A percentile compares a stretch with the other conserved stretches of the same genome.
These are phyloP conservation scores for Drosophila pegasa DNA, from an alignment of 2,888 invertebrate species.

Conservation along the genomic window DNA sequence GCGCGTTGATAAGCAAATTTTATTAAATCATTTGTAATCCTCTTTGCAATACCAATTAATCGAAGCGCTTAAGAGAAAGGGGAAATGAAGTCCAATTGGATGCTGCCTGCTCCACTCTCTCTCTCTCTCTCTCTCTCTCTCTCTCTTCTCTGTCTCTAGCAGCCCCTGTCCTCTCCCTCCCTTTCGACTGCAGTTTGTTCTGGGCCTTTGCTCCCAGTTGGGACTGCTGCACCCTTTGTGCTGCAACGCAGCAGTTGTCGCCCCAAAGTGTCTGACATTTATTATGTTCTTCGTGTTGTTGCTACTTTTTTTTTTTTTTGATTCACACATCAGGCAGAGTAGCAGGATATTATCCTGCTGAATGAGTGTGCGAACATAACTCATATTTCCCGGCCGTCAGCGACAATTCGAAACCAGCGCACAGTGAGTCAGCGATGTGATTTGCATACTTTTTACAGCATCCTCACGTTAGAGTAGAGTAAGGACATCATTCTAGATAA, in stretches of 20 bases:
- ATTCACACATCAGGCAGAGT: slow-evolving; percentile 39
- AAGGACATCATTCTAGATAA: too few relatives aligned
- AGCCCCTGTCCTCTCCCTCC: not conserved
- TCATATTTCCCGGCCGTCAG: slow-evolving; percentile 35
- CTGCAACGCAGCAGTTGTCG: slow-evolving; percentile 28
- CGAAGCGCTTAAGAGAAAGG: slow-evolving; percentile 41
- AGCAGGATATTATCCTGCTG: slow-evolving; percentile 57
- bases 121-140: not conserved
- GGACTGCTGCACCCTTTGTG: slow-evolving; percentile 16
- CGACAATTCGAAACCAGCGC: slow-evolving; percentile 23
- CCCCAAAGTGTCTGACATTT: slow-evolving; percentile 59
- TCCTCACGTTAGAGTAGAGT: too few relatives aligned
- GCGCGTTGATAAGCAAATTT: slow-evolving; percentile 49
- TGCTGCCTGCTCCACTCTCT: not conserved
- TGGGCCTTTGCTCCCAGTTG: not conserved
- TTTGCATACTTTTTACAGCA: not conserved
- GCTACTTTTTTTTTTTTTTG: slow-evolving; percentile 14
- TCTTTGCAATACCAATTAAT: slow-evolving; percentile 67
- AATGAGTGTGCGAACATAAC: slow-evolving; percentile 47
- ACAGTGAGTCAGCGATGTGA: slow-evolving; percentile 28
- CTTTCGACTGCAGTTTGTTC: slow-evolving; percentile 6
- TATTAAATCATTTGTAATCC: slow-evolving; percentile 65
- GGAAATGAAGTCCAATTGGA: slow-evolving; percentile 13
- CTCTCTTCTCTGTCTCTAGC: slow-evolving; percentile 5
- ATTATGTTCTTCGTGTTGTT: slow-evolving; percentile 43